Evolutionary conservation across 2,888 invertebrate genomes (phyloP).

Genomic region (Ichneumoninae sp.): DNA sequence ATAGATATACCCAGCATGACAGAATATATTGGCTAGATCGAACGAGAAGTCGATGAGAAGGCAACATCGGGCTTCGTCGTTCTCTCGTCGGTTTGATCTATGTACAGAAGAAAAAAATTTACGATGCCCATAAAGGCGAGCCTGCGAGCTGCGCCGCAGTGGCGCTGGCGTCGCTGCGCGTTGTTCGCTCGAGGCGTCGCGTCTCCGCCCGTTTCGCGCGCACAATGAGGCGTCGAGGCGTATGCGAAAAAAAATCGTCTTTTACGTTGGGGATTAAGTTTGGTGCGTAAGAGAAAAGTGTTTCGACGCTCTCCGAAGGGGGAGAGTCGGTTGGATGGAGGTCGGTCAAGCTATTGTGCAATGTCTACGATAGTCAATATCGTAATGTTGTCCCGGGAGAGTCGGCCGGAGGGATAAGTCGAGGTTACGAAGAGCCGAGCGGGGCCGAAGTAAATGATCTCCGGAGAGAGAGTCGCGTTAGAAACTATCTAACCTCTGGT

Average conservation of each 20-base stretch:
- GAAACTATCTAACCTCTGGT: background rate
- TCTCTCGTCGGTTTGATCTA: conserved; percentile 17
- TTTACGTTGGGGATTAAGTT: background rate
- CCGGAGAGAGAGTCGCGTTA: conserved; percentile 1
- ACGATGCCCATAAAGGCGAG: conserved; percentile 42
- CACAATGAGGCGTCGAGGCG: conserved; percentile 13
- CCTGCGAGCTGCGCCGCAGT: conserved; percentile 1
- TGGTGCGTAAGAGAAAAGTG: background rate
- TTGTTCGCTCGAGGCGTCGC: background rate
- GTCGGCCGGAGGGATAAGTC: conserved; percentile 15
- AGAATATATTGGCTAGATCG: background rate
- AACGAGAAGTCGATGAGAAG: conserved; percentile 35
- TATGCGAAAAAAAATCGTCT: background rate
- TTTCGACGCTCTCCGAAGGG: background rate
- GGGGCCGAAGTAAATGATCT: conserved; percentile 3
- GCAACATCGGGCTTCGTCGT: conserved; percentile 28
- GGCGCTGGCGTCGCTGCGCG: background rate
- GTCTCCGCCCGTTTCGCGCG: background rate
- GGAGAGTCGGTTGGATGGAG: background rate
- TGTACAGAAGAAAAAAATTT: conserved; percentile 36
- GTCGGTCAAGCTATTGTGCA: background rate
- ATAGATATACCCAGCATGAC: background rate
- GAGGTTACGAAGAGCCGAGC: background rate
- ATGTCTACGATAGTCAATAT: conserved; percentile 17
- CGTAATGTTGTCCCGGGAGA: background rate